Percentiles rank a stretch among this genome's conserved stretches.
These are phyloP conservation scores for Leptura quadrifasciata DNA, from an alignment of 2,888 invertebrate genomes.

Conservation along the genomic window DNA sequence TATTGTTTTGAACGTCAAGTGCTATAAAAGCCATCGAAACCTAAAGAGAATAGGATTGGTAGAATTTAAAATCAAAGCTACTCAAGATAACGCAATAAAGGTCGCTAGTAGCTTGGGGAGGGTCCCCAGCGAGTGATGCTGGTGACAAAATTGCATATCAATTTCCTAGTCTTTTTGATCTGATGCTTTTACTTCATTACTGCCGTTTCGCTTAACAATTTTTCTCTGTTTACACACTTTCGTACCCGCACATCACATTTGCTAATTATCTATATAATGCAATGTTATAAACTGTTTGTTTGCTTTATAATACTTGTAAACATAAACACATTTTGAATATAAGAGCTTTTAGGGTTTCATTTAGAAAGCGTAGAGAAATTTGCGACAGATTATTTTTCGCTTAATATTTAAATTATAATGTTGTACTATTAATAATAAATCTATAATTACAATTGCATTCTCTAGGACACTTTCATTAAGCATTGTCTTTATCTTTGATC, in stretches of 20 bases:
- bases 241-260: conserved; percentile 53
- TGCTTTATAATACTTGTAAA: conserved; percentile 36
- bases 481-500: no score
- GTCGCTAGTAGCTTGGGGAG: conserved; percentile 44
- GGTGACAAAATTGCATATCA: conserved; percentile 68
- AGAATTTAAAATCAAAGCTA: conserved; percentile 69
- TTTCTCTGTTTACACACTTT: conserved; percentile 57
- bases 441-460: no score
- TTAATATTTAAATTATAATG: no score
- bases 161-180: conserved; percentile 66
- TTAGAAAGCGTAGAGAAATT: no score
- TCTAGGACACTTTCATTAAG: no score
- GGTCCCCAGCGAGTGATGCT: conserved; percentile 51
- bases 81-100: conserved; percentile 64
- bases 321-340: background rate
- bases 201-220: conserved; percentile 51
- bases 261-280: conserved; percentile 43
- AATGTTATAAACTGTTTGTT: conserved; percentile 38
- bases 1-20: conserved; percentile 45
- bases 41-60: conserved; percentile 60
- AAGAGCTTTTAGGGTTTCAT: background rate
- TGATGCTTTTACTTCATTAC: conserved; percentile 62
- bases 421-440: no score
- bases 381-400: no score
- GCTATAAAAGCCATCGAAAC: conserved; percentile 52